phyloP scores from a whole-genome alignment of 2,113 vertebrate genomes.

The Podarcis raffonei region DNA sequence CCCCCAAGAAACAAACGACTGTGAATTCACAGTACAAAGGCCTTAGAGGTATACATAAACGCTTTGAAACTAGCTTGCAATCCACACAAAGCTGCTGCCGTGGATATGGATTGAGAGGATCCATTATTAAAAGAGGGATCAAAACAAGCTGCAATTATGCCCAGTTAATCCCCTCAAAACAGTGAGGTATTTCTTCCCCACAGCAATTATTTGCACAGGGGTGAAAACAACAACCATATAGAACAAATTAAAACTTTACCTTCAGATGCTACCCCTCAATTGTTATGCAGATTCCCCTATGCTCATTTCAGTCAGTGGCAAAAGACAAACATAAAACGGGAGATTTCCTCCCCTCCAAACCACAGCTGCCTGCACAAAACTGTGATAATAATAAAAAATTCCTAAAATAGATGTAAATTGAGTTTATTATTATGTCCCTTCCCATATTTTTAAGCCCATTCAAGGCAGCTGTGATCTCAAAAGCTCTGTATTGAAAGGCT shows the following conservation, averaged over 20 bases:
- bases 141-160: constrained; percentile 76
- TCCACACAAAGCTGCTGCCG: constrained; percentile 51
- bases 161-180: constrained; percentile 79
- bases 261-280: constrained; percentile 76
- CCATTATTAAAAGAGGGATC: constrained; percentile 76
- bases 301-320: constrained; percentile 16
- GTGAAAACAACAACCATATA: constrained; percentile 71
- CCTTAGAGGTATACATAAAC: constrained; percentile 40
- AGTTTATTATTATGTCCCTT: constrained; percentile 26
- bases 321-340: constrained; percentile 29
- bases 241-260: constrained; percentile 80
- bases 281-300: constrained; percentile 71
- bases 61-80: constrained; percentile 51
- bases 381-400: constrained; percentile 22
- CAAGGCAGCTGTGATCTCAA: constrained; percentile 28
- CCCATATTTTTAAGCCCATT: constrained; percentile 22
- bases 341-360: constrained; percentile 18
- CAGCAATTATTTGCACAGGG: constrained; percentile 74
- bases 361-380: constrained; percentile 13
- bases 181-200: constrained; percentile 71
- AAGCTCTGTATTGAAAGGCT: constrained; percentile 61
- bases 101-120: constrained; percentile 62
- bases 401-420: constrained; percentile 43
- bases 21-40: constrained; percentile 49
- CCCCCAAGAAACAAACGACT: background rate